phyloP scores from a whole-genome alignment of 2,888 invertebrate species.

The Mythimna pallens region DNA sequence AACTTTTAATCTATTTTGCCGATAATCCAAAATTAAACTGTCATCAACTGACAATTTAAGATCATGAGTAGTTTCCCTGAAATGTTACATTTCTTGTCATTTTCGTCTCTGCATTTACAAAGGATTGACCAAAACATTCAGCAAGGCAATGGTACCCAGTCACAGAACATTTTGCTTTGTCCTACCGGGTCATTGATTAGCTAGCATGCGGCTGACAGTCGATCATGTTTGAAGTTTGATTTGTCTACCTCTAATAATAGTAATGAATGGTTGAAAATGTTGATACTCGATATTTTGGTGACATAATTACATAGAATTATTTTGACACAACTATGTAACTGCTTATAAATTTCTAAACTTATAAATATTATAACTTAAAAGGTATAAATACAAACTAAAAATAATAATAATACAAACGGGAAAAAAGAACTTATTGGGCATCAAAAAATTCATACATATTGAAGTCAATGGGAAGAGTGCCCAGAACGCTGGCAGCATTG shows the following conservation, averaged over 20 bases:
- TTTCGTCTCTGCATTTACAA: conserved; percentile 17
- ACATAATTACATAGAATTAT: neutral
- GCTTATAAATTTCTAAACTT: too few relatives aligned
- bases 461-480: too few relatives aligned
- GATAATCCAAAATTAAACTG: neutral
- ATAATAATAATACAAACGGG: too few relatives aligned
- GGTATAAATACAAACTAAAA: too few relatives aligned
- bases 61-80: neutral
- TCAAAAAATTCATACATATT: too few relatives aligned
- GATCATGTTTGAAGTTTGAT: conserved; percentile 34
- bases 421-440: too few relatives aligned
- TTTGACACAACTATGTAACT: too few relatives aligned
- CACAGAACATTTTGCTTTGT: conserved; percentile 44
- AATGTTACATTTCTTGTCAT: neutral
- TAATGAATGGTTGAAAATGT: neutral
- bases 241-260: conserved; percentile 19
- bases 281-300: neutral
- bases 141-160: conserved; percentile 27
- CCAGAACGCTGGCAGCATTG: too few relatives aligned
- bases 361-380: too few relatives aligned
- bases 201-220: conserved; percentile 39
- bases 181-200: conserved; percentile 9
- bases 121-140: conserved; percentile 32
- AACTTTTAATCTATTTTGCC: too few relatives aligned
- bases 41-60: neutral